phyloP scores from a whole-genome alignment of 1,140 invertebrate genomes.

The Ericerus pela region DNA sequence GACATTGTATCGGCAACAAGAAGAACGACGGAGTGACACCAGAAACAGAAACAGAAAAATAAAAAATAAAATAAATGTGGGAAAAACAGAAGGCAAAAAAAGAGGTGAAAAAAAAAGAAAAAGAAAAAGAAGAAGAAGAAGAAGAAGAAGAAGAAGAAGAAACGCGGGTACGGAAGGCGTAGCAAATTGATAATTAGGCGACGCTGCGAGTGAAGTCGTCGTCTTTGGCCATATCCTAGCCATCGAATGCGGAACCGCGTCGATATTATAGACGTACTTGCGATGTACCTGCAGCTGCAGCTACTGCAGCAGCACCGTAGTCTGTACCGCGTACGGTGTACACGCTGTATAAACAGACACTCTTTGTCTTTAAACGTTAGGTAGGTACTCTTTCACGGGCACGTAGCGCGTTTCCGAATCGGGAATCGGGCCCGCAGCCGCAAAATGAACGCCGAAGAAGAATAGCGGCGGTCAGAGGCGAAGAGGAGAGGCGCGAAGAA shows the following conservation, averaged over 20 bases:
- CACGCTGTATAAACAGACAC: no score
- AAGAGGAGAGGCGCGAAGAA: no score
- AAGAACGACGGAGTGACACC: not conserved
- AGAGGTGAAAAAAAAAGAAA: not conserved
- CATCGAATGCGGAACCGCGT: no score
- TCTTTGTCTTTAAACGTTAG: constrained; percentile 11
- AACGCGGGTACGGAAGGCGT: constrained; percentile 1
- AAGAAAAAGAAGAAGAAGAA: not conserved
- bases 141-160: not conserved
- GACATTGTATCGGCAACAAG: no score
- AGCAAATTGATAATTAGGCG: constrained; percentile 5
- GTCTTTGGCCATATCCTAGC: no score
- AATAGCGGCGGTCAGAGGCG: no score
- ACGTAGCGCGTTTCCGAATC: constrained; percentile 1
- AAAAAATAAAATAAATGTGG: not conserved
- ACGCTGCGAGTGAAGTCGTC: not conserved
- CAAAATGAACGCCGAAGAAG: not conserved
- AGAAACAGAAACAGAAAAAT: not conserved
- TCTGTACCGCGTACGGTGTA: no score
- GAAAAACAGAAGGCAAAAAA: not conserved
- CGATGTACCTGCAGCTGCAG: no score
- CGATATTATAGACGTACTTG: no score
- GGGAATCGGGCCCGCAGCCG: not conserved
- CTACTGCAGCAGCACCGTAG: no score
- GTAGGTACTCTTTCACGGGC: constrained; percentile 8